Evolutionary conservation across 2,113 vertebrate genomes (phyloP).

Genomic region (Eptesicus fuscus): DNA sequence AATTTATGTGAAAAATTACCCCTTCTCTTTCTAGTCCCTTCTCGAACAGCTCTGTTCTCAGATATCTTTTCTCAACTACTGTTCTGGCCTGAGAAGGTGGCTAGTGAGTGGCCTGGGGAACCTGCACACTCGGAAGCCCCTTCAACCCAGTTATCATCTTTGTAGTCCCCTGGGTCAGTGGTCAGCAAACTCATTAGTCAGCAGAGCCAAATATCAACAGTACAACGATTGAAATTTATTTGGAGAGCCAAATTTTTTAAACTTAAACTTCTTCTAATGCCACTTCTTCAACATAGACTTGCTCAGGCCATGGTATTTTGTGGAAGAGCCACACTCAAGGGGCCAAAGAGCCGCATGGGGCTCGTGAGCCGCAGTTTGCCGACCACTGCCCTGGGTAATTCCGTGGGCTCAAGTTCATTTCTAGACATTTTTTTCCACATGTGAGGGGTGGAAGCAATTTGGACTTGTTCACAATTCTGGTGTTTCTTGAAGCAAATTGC

Average conservation of each 20-base stretch:
- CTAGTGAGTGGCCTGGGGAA: background rate
- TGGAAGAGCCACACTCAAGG: no score
- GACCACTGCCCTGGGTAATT: background rate
- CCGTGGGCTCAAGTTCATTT: background rate
- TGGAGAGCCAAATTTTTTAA: no score
- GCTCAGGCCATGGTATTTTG: no score
- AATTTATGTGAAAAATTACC: background rate
- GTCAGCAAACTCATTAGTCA: no score
- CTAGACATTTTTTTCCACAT: background rate
- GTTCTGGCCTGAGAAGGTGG: background rate
- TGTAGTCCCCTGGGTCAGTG: background rate
- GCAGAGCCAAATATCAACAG: no score
- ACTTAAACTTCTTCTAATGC: no score
- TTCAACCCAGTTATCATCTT: background rate
- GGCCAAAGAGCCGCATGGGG: no score
- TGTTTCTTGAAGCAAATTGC: conserved; percentile 9
- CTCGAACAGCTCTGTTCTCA: background rate
- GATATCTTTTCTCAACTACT: background rate
- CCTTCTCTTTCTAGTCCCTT: background rate
- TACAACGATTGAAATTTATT: no score
- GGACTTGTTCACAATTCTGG: background rate
- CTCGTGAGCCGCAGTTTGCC: no score
- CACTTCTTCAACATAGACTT: no score
- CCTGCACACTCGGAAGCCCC: background rate
- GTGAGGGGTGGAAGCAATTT: background rate